Evolutionary conservation across 2,888 invertebrate species (phyloP).

Genomic region (Rhimphoctona megacephalus): DNA sequence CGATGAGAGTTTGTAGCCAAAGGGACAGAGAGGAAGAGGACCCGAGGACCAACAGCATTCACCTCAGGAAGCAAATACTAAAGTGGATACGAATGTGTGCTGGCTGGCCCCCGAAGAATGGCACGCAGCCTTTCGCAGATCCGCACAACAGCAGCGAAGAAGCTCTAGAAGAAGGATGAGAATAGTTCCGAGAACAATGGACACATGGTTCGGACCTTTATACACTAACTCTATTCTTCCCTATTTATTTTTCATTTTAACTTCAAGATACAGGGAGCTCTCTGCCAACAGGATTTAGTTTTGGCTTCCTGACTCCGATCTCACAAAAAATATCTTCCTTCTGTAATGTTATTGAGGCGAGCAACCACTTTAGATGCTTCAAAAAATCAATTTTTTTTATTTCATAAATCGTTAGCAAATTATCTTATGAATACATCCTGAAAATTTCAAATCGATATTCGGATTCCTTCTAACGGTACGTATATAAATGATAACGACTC

Average conservation of each 20-base stretch:
- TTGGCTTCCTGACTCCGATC: conserved; percentile 45
- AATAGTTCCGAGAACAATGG: conserved; percentile 65
- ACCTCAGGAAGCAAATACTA: conserved; percentile 19
- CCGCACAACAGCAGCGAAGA: conserved; percentile 45
- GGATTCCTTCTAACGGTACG: too few species aligned
- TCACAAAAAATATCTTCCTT: background rate
- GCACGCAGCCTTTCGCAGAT: conserved; percentile 60
- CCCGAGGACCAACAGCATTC: conserved; percentile 28
- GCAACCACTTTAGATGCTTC: too few species aligned
- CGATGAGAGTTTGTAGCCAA: conserved; percentile 41
- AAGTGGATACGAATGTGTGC: conserved; percentile 30
- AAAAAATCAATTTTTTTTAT: too few species aligned
- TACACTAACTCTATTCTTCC: conserved; percentile 54
- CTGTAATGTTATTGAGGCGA: too few species aligned
- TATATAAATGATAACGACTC: too few species aligned
- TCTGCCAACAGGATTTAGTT: conserved; percentile 44
- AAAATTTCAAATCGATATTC: too few species aligned
- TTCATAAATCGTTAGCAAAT: too few species aligned
- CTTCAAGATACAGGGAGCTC: conserved; percentile 34
- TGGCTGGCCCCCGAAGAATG: conserved; percentile 58
- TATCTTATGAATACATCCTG: too few species aligned
- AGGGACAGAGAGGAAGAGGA: conserved; percentile 10
- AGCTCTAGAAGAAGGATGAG: conserved; percentile 41
- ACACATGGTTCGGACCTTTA: conserved; percentile 51
- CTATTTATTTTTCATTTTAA: conserved; percentile 22